Conservation (phyloP, 2,113 vertebrate genomes). For the Bungarus multicinctus region DNA sequence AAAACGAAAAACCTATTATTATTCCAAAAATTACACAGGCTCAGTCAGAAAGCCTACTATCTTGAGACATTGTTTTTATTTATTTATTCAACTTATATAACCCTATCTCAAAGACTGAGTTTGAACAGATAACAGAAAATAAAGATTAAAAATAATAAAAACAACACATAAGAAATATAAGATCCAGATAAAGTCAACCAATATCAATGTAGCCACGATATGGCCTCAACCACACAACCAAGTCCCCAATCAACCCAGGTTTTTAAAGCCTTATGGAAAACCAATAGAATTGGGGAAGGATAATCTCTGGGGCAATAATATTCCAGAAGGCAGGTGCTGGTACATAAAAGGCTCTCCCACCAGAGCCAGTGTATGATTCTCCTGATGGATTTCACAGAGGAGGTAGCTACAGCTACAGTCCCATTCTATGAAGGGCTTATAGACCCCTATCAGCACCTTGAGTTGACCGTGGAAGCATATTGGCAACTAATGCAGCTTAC, state of each 20-base stretch:
- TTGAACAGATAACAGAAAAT: not conserved
- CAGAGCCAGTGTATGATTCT: not conserved
- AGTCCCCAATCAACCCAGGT: not conserved
- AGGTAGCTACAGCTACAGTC: not conserved
- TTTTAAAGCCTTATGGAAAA: not conserved
- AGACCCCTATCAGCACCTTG: not conserved
- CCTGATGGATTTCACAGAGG: not conserved
- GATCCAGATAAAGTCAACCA: not conserved
- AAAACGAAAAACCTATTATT: not conserved
- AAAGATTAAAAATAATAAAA: not conserved
- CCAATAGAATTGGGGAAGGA: not conserved
- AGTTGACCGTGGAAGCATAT: not conserved
- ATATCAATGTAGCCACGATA: not conserved
- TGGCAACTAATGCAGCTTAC: not conserved
- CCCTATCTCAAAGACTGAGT: not conserved
- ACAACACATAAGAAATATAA: not conserved
- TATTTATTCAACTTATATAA: not conserved
- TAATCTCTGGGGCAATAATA: not conserved
- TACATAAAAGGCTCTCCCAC: not conserved
- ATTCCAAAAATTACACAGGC: not conserved
- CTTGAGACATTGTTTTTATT: not conserved
- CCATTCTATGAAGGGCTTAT: not conserved
- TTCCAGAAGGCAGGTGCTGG: not conserved
- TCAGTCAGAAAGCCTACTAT: not conserved
- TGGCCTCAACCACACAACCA: not conserved